Evolutionary conservation across 2,888 invertebrate species (phyloP).

Genomic region (Xylocampa areola): DNA sequence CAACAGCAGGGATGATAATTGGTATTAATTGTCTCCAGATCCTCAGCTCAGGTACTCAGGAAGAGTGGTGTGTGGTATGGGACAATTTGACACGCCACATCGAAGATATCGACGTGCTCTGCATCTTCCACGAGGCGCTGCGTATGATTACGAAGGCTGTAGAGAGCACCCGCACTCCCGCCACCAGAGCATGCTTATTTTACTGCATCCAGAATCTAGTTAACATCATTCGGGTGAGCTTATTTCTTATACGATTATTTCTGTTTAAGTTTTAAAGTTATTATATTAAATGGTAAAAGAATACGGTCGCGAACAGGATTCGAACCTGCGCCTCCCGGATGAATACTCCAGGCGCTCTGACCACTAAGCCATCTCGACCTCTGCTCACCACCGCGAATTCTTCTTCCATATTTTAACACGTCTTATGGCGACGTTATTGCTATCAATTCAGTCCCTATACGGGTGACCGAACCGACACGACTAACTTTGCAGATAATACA

Average conservation of each 20-base stretch:
- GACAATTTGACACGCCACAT: conserved; percentile 66
- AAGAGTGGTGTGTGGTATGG: conserved; percentile 82
- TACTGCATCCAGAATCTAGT: conserved; percentile 77
- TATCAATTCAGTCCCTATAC: too few relatives aligned
- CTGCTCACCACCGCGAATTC: too few relatives aligned
- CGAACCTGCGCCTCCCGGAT: too few relatives aligned
- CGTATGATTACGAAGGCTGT: conserved; percentile 68
- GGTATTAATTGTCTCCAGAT: conserved; percentile 63
- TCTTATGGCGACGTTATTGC: too few relatives aligned
- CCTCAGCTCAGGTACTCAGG: conserved; percentile 70
- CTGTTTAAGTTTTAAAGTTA: too few relatives aligned
- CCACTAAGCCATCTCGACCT: too few relatives aligned
- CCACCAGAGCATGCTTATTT: conserved; percentile 73
- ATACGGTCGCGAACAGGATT: too few relatives aligned
- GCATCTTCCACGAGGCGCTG: conserved; percentile 70
- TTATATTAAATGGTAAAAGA: too few relatives aligned
- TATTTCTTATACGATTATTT: background rate
- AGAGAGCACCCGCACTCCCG: conserved; percentile 64
- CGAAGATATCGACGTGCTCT: conserved; percentile 61
- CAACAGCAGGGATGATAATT: background rate
- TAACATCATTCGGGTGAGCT: conserved; percentile 74
- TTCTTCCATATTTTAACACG: too few relatives aligned
- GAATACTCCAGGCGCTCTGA: too few relatives aligned
- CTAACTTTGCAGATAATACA: too few relatives aligned
- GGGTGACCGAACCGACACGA: too few relatives aligned